Percentiles rank a stretch among this genome's conserved stretches.
These are phyloP conservation scores for Mus pahari DNA, from an alignment of 2,113 vertebrate genomes.

Conservation along the genomic window DNA sequence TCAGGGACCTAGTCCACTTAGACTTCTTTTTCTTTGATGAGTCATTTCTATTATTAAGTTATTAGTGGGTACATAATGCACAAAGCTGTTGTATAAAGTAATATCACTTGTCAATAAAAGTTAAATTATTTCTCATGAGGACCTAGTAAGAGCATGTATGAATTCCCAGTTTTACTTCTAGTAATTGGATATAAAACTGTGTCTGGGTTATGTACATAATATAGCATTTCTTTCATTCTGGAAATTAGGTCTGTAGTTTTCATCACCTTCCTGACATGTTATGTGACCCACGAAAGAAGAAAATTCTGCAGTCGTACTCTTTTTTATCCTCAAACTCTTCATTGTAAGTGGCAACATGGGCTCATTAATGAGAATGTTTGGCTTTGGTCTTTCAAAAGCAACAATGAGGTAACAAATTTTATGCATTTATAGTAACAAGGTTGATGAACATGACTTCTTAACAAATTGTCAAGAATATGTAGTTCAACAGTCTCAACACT, in stretches of 20 bases:
- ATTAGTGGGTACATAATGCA: background rate
- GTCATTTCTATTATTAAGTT: background rate
- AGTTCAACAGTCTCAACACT: background rate
- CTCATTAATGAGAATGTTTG: constrained; percentile 22
- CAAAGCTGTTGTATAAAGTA: constrained; percentile 31
- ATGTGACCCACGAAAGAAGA: background rate
- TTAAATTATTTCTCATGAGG: background rate
- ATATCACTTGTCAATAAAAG: background rate
- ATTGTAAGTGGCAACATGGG: background rate
- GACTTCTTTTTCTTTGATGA: background rate
- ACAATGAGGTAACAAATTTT: background rate
- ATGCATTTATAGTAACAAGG: background rate
- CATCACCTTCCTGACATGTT: background rate
- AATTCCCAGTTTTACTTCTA: background rate
- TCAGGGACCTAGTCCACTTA: background rate
- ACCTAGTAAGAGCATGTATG: background rate
- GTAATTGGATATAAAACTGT: constrained; percentile 11
- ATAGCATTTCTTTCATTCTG: background rate
- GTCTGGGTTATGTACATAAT: background rate
- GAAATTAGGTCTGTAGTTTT: constrained; percentile 4
- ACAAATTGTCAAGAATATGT: background rate
- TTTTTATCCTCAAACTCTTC: background rate
- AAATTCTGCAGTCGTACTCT: background rate
- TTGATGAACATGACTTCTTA: background rate
- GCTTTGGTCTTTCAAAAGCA: constrained; percentile 30